Evolutionary conservation across 2,113 vertebrate genomes (phyloP), one percentile per base, ranked within the genome.

Genomic region (Hyla sarda): DNA sequence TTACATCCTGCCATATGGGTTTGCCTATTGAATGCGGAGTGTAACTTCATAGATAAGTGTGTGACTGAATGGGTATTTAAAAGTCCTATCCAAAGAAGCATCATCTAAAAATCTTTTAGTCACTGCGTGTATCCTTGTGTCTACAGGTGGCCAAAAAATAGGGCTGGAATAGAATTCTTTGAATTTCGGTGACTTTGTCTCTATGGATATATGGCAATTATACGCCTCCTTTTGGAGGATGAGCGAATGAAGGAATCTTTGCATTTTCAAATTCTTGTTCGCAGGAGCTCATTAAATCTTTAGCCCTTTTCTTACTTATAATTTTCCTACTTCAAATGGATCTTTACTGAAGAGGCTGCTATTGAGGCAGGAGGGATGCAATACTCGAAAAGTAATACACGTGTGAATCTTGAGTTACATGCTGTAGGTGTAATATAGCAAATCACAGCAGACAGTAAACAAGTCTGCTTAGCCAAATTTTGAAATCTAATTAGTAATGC

Each of bases 111-210:
- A 82, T 82, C 85, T 86, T 76, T 81, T 62, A 87, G 77, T 87
- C 85, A 86, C 52, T 50, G 37, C 25, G 58, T 87, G 78, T 32
- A 47, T 87, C 78, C 77, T 81, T 86, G 50, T 81, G 34, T 74
- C 77, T 87, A 87, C 85, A 87, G 85, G 85, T 87, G 85, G 85
- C 85, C 69, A 87, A 87, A 87, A 87, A 87, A 82, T 87, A 82
- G 52, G 32, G 60, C 25, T 74, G 32, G 67, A 82, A 87, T 71
- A 73, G 50, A 73, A 87, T 48, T 73, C 77, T 80, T 81, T 58
- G 65, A 86, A 86, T 80, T 58, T 71, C 62, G 16, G 83, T 78
- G 75, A 71, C 84, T 86, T 82, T 87, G 69, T 87, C 54, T 87
- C 73, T 72, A 81, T 82, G 23, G 65, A 87, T 82, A 74, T 62